Evolutionary conservation across 2,113 vertebrate genomes (phyloP).

Genomic region (Lates calcarifer): DNA sequence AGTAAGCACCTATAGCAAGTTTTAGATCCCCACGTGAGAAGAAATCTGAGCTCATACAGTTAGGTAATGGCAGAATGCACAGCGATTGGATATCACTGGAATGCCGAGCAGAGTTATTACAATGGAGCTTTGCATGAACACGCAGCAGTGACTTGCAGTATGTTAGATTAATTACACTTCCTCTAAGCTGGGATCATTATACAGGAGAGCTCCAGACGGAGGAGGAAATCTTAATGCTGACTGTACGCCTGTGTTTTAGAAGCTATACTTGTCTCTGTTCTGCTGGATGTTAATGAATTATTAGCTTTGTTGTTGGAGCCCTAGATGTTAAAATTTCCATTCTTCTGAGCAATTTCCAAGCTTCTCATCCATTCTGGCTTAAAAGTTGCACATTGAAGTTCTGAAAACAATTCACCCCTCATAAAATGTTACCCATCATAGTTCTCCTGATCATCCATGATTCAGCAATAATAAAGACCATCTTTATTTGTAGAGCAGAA

Average conservation of each 20-base stretch:
- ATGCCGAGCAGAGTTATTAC: conserved; percentile 23
- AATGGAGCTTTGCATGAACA: conserved; percentile 25
- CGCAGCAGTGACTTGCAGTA: background rate
- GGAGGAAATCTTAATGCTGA: background rate
- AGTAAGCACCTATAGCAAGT: conserved; percentile 43
- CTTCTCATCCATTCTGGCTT: too few species aligned
- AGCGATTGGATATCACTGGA: background rate
- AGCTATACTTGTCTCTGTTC: background rate
- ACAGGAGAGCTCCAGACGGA: conserved; percentile 19
- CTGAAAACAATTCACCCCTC: too few species aligned
- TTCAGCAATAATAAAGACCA: too few species aligned
- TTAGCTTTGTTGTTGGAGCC: too few species aligned
- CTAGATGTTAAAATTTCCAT: too few species aligned
- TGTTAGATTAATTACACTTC: conserved; percentile 14
- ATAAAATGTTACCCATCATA: too few species aligned
- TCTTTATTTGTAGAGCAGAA: too few species aligned
- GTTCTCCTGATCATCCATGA: too few species aligned
- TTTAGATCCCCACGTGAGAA: conserved; percentile 44
- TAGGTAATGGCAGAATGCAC: conserved; percentile 7
- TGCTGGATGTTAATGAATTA: background rate
- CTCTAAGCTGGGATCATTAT: conserved; percentile 15
- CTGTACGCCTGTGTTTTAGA: background rate
- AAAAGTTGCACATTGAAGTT: too few species aligned
- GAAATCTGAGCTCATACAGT: conserved; percentile 3
- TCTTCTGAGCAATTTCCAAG: too few species aligned